Conservation (phyloP, 2,888 invertebrate genomes). For the Ferdinandea cuprea region DNA sequence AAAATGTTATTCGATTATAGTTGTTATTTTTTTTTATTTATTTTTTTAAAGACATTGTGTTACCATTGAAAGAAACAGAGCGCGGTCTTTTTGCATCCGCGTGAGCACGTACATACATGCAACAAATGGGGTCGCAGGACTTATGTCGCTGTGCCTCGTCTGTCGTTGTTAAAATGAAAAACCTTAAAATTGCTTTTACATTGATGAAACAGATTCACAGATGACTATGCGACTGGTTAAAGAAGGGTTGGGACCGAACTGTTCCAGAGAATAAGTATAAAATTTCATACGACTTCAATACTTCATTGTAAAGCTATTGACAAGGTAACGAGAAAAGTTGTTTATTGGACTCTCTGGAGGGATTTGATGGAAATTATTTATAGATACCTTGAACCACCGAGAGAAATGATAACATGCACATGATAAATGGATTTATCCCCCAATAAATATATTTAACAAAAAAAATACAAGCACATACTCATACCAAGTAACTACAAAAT, state of each 20-base stretch:
- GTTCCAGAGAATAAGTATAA: neutral
- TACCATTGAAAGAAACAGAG: conserved; percentile 24
- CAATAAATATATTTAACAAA: conserved; percentile 49
- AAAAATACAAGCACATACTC: conserved; percentile 21
- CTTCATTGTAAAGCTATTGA: neutral
- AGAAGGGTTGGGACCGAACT: too few species aligned
- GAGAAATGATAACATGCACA: conserved; percentile 12
- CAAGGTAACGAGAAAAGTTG: neutral
- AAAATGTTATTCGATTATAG: conserved; percentile 3
- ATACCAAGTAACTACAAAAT: neutral
- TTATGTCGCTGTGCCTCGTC: too few species aligned
- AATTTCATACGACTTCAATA: neutral
- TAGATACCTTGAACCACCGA: neutral
- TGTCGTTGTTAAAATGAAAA: too few species aligned
- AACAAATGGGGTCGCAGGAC: too few species aligned
- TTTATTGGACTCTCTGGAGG: neutral
- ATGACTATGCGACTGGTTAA: too few species aligned
- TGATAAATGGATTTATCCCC: conserved; percentile 53
- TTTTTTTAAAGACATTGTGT: conserved; percentile 51
- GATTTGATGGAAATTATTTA: too few species aligned
- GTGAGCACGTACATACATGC: too few species aligned
- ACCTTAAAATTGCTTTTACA: too few species aligned
- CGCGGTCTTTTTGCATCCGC: neutral
- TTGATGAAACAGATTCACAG: too few species aligned
- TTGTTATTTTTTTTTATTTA: neutral